Conservation (phyloP, 2,113 vertebrate genomes). For the Malurus elegans region DNA sequence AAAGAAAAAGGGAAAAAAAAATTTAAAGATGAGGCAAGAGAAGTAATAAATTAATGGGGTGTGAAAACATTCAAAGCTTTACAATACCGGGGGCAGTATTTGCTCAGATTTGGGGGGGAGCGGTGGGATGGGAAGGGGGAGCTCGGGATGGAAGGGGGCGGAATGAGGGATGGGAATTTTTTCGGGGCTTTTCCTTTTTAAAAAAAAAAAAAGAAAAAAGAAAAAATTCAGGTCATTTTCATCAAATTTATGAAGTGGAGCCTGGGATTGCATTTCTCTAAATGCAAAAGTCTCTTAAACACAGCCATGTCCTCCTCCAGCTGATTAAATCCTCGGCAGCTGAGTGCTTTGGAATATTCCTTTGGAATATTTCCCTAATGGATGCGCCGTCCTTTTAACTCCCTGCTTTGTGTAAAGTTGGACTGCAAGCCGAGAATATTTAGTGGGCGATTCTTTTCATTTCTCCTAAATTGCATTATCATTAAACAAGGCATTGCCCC, state of each 20-base stretch:
- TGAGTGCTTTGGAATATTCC: neutral
- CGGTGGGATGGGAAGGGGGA: neutral
- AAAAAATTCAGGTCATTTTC: constrained; percentile 86
- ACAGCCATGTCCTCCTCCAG: constrained; percentile 1
- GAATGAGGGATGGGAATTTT: neutral
- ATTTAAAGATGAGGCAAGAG: constrained; percentile 95
- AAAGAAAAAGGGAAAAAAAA: constrained; percentile 67
- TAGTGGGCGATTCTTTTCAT: constrained; percentile 25
- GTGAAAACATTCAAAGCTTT: constrained; percentile 95
- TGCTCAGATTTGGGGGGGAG: constrained; percentile 78
- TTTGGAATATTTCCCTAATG: constrained; percentile 13
- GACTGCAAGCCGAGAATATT: constrained; percentile 50
- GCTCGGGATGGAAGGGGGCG: neutral
- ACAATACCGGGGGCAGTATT: constrained; percentile 97
- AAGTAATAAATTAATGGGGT: constrained; percentile 99
- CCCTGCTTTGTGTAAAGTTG: constrained; percentile 33
- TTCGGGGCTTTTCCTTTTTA: constrained; percentile 20
- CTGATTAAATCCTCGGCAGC: neutral
- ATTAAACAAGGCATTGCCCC: constrained; percentile 51
- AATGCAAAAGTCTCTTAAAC: constrained; percentile 48
- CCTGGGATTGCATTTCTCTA: constrained; percentile 66
- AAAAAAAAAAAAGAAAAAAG: neutral
- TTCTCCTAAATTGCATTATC: constrained; percentile 49
- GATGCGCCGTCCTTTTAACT: neutral
- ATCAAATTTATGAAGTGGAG: constrained; percentile 87